Evolutionary conservation across 2,113 vertebrate species (phyloP), one percentile per base, ranked within the genome.

Genomic region (Xiphophorus maculatus): DNA sequence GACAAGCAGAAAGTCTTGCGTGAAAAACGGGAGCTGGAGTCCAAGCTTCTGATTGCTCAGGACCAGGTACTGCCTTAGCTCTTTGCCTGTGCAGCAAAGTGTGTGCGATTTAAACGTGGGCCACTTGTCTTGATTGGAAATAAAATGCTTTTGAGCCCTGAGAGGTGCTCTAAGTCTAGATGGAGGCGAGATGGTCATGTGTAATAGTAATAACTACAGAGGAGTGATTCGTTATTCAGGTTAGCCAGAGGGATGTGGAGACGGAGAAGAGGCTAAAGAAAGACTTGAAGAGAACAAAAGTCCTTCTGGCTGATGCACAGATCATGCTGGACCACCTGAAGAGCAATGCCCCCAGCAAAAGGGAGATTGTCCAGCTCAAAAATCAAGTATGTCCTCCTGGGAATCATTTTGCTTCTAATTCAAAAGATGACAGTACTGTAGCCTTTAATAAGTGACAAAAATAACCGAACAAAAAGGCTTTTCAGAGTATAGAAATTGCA

Each of bases 301-400:
- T 97, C 0, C 96, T 99, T 82, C 91, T 99, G 91, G 96, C 96
- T 0, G 98, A 99, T 1, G 97, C 98, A 0, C 98, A 99, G 93
- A 95, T 98, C 89, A 98, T 99, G 98, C 89, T 99, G 88, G 97
- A 99, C 83, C 98, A 99, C 92, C 88, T 99, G 90, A 98, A 99
- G 91, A 98, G 96, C 90, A 98, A 96, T 0, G 97, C 97, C 0
- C 98, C 98, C 71, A 99, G 97, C 95, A 99, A 97, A 91, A 94
- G 98, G 87, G 98, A 99, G 92, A 97, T 99, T 0, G 94, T 96
- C 1, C 96, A 98, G 89, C 96, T 99, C 48, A 98, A 97, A 90
- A 99, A 98, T 88, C 97, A 99, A 96, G 98, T 99, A 81, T 0
- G 71, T 28, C 60, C 22, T 29, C 29, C 60, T 6, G 11, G 1